Percentiles rank a stretch among this genome's conserved stretches.
Conservation (phyloP, 2,113 vertebrate genomes). For the Chiloscyllium plagiosum region DNA sequence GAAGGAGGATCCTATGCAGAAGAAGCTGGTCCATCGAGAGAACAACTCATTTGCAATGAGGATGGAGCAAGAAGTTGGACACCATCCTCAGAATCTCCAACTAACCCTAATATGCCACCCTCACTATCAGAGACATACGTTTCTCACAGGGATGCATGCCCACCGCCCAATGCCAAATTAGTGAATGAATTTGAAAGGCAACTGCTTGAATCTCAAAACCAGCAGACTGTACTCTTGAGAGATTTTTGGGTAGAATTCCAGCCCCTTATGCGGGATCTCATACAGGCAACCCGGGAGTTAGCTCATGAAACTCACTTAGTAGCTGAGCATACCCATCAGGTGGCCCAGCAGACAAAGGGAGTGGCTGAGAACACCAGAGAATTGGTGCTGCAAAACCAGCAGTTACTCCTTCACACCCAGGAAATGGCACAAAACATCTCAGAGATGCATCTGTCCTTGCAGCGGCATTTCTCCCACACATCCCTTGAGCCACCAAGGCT, state of each 20-base stretch:
- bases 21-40: background rate
- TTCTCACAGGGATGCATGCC: background rate
- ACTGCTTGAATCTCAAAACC: conserved; percentile 9
- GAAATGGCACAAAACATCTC: conserved; percentile 35
- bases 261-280: conserved; percentile 26
- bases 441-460: background rate
- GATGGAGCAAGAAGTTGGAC: conserved; percentile 31
- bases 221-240: conserved; percentile 26
- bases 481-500: background rate
- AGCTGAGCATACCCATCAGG: conserved; percentile 14
- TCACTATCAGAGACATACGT: background rate
- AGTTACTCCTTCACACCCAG: conserved; percentile 4
- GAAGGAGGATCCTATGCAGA: conserved; percentile 7
- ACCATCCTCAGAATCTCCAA: conserved; percentile 4
- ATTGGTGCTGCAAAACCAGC: conserved; percentile 18
- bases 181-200: conserved; percentile 19
- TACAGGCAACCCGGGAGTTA: conserved; percentile 20
- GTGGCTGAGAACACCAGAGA: conserved; percentile 28
- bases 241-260: conserved; percentile 32
- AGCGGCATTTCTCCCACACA: conserved; percentile 3
- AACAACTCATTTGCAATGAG: background rate
- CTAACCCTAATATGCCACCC: background rate
- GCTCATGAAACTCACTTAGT: conserved; percentile 31
- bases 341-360: conserved; percentile 29
- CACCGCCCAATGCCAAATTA: background rate